Percentiles rank a stretch among this genome's conserved stretches.
Evolutionary conservation across 2,888 invertebrate genomes (phyloP).

Genomic region (Silvanus unidentatus): DNA sequence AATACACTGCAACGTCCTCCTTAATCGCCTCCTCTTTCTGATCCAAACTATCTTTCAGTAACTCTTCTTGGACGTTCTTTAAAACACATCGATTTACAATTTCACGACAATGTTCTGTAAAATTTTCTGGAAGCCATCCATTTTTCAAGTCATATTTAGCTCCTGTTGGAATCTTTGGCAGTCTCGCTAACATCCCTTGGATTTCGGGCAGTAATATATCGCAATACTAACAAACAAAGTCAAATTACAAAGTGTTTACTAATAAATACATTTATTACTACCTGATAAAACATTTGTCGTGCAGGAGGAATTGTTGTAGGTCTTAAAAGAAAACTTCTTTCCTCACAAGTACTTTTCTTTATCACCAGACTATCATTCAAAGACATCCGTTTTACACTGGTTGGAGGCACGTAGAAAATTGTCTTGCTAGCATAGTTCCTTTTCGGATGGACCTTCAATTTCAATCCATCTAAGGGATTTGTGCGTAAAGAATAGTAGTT

Average conservation of each 20-base stretch:
- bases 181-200: slow-evolving; percentile 64
- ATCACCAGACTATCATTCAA: slow-evolving; percentile 23
- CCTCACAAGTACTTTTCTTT: slow-evolving; percentile 32
- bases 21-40: slow-evolving; percentile 8
- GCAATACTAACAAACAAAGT: slow-evolving; percentile 58
- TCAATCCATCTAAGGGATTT: too few species aligned
- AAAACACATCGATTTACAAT: slow-evolving; percentile 56
- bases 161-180: slow-evolving; percentile 56
- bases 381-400: slow-evolving; percentile 17
- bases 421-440: slow-evolving; percentile 44
- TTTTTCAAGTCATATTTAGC: slow-evolving; percentile 64
- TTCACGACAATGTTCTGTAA: slow-evolving; percentile 66
- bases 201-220: slow-evolving; percentile 76
- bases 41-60: slow-evolving; percentile 25
- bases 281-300: slow-evolving; percentile 85
- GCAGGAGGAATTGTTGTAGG: slow-evolving; percentile 74
- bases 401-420: slow-evolving; percentile 35
- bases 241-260: slow-evolving; percentile 4
- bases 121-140: slow-evolving; percentile 72
- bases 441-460: slow-evolving; percentile 50
- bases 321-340: slow-evolving; percentile 55
- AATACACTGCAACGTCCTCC: slow-evolving; percentile 19
- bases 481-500: slow-evolving; percentile 31
- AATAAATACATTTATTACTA: too few species aligned
- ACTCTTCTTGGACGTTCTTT: slow-evolving; percentile 28